Evolutionary conservation across 1,140 invertebrate genomes (phyloP).

Genomic region (Drosophila oshimai): DNA sequence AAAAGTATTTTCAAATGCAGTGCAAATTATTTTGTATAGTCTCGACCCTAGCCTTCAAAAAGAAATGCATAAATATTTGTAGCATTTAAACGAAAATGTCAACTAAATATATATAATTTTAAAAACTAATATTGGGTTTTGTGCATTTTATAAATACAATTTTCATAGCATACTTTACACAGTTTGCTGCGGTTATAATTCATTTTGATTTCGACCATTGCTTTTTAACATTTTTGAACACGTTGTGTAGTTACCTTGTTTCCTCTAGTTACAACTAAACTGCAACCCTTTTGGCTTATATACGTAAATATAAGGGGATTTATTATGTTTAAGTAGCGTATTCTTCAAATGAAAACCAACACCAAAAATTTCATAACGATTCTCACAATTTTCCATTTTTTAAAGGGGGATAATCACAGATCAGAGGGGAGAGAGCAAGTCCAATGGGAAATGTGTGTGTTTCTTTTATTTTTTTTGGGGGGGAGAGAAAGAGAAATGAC

Average conservation of each 20-base stretch:
- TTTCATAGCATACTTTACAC: conserved; percentile 71
- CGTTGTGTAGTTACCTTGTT: conserved; percentile 63
- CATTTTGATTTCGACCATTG: conserved; percentile 61
- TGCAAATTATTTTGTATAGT: conserved; percentile 77
- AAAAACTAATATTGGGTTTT: conserved; percentile 60
- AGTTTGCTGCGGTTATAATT: conserved; percentile 41
- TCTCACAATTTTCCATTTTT: conserved; percentile 30
- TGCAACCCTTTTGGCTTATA: conserved; percentile 53
- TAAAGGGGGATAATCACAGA: conserved; percentile 3
- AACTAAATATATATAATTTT: conserved; percentile 44
- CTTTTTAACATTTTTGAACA: conserved; percentile 82
- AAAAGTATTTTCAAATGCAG: conserved; percentile 55
- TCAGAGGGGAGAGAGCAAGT: conserved; percentile 1
- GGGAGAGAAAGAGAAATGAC: conserved; percentile 3
- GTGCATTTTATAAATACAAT: conserved; percentile 72
- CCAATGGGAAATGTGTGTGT: conserved; percentile 19
- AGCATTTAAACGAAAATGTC: conserved; percentile 15
- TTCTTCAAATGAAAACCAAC: conserved; percentile 58
- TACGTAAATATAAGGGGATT: conserved; percentile 3
- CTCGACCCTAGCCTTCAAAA: conserved; percentile 77
- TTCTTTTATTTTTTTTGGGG: no score
- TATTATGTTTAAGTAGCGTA: conserved; percentile 10
- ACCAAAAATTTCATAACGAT: conserved; percentile 58
- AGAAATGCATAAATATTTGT: conserved; percentile 11
- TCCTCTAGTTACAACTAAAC: conserved; percentile 59